phyloP scores from a whole-genome alignment of 1,140 invertebrate genomes.

The Diachasma alloeum region DNA sequence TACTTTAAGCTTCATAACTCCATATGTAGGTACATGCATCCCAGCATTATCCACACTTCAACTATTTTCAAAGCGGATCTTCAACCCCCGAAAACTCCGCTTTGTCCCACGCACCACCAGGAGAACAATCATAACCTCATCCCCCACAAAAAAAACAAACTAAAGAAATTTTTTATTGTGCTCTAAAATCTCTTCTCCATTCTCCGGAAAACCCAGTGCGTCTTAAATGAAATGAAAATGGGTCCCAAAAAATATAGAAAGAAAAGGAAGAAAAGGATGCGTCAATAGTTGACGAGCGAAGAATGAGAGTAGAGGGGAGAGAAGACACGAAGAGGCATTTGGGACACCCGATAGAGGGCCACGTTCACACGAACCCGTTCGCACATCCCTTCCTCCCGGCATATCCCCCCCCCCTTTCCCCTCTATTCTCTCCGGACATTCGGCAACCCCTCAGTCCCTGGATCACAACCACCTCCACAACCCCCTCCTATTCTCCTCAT shows the following conservation, averaged over 20 bases:
- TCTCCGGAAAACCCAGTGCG: too few relatives aligned
- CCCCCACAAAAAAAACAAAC: too few relatives aligned
- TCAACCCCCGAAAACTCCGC: too few relatives aligned
- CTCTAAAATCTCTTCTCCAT: too few relatives aligned
- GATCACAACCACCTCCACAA: background rate
- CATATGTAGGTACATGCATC: background rate
- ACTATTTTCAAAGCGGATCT: too few relatives aligned
- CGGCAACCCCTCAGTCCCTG: background rate
- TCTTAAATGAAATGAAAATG: background rate
- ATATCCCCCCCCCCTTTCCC: background rate
- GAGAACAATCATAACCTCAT: too few relatives aligned
- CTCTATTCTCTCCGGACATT: background rate
- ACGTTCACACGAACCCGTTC: conserved; percentile 27
- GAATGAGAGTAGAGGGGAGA: background rate
- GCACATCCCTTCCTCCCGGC: background rate
- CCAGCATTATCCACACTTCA: background rate
- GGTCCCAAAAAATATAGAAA: background rate
- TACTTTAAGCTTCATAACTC: background rate
- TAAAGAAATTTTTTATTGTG: too few relatives aligned
- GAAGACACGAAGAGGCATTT: background rate
- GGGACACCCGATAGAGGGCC: conserved; percentile 28
- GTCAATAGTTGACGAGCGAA: conserved; percentile 18
- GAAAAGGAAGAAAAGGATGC: conserved; percentile 2
- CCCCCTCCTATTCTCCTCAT: background rate
- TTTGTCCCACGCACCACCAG: too few relatives aligned